phyloP scores from a whole-genome alignment of 1,140 invertebrate genomes.

The Eriosoma lanigerum region DNA sequence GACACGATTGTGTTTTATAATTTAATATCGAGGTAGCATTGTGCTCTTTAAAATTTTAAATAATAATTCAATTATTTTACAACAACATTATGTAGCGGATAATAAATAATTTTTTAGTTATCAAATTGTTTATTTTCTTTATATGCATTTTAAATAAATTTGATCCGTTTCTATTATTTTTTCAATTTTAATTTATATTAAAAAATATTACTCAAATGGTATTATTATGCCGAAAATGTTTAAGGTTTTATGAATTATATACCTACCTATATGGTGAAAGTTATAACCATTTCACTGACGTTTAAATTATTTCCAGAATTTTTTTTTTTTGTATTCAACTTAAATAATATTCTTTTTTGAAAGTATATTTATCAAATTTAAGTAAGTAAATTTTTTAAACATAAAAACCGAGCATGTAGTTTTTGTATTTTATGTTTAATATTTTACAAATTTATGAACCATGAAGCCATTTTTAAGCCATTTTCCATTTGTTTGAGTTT shows the following conservation, averaged over 20 bases:
- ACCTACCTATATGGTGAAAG: background rate
- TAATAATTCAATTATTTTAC: too few relatives aligned
- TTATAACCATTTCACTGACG: background rate
- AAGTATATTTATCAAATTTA: constrained; percentile 18
- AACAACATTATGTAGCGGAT: too few relatives aligned
- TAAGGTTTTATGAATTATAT: background rate
- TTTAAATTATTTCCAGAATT: background rate
- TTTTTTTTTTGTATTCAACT: background rate
- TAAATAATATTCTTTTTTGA: background rate
- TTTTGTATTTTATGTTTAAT: constrained; percentile 18
- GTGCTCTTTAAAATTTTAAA: too few relatives aligned
- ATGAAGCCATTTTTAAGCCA: background rate
- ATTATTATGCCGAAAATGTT: background rate
- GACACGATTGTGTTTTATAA: too few relatives aligned
- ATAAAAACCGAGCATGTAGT: background rate
- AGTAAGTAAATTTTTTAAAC: background rate
- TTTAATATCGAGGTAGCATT: too few relatives aligned
- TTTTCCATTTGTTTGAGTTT: background rate
- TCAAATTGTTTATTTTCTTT: too few relatives aligned
- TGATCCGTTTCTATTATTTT: constrained; percentile 1
- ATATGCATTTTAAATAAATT: too few relatives aligned
- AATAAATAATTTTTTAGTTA: too few relatives aligned
- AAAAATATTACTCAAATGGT: background rate
- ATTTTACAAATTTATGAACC: constrained; percentile 1
- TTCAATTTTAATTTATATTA: background rate